Conservation (phyloP, 2,113 vertebrate genomes). For the Charina bottae region DNA sequence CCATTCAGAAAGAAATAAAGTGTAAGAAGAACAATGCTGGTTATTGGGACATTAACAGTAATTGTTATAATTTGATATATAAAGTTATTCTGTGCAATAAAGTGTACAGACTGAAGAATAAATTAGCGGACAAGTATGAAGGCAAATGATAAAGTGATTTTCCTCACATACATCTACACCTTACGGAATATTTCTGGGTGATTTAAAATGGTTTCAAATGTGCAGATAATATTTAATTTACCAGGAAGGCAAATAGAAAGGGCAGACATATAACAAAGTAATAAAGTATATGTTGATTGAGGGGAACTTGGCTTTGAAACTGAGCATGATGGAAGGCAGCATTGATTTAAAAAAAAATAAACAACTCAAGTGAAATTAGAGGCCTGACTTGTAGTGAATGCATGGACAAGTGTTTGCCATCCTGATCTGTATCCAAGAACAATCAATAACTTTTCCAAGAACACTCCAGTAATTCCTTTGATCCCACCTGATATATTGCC, state of each 20-base stretch:
- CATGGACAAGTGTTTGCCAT: not conserved
- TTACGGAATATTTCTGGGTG: conserved; percentile 5
- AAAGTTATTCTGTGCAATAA: not conserved
- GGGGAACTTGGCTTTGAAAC: not conserved
- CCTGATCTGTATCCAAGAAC: not conserved
- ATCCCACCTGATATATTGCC: not conserved
- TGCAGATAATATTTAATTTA: conserved; percentile 17
- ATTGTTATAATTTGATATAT: not conserved
- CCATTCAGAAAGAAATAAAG: not conserved
- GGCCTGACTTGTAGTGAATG: not conserved
- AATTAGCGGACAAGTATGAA: not conserved
- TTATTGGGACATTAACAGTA: not conserved
- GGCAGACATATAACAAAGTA: not conserved
- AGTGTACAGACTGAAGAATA: not conserved
- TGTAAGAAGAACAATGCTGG: not conserved
- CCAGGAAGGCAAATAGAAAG: not conserved
- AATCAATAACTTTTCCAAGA: not conserved
- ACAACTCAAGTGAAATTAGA: not conserved
- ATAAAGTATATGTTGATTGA: conserved; percentile 4
- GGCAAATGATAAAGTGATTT: not conserved
- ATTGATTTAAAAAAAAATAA: not conserved
- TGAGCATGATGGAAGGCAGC: not conserved
- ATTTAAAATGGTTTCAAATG: conserved; percentile 14
- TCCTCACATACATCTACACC: not conserved
- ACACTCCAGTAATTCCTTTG: not conserved